Conservation (phyloP, 2,113 vertebrate genomes). For the Chlamydotis undulata region DNA sequence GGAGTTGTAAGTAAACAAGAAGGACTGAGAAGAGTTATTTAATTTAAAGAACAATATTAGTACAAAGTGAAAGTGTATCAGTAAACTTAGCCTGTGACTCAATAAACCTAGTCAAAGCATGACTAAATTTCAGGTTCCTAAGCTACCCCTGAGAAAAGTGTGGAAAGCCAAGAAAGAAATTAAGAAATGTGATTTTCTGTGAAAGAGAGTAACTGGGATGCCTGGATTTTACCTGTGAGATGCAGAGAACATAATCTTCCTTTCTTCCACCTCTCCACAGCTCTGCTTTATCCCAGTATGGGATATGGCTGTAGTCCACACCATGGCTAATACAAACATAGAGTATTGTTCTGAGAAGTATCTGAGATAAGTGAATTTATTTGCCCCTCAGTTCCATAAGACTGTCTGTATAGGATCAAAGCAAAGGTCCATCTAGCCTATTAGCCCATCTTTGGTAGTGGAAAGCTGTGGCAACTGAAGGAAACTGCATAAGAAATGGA, state of each 20-base stretch:
- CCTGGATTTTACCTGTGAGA: not conserved
- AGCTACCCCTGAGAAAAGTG: not conserved
- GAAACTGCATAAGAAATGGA: not conserved
- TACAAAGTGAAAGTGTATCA: not conserved
- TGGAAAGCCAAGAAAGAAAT: not conserved
- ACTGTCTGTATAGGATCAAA: fast-evolving
- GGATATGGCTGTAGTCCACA: not conserved
- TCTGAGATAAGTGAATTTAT: not conserved
- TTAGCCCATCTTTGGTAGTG: not conserved
- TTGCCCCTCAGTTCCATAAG: not conserved
- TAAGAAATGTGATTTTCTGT: not conserved
- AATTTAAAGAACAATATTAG: not conserved
- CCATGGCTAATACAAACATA: not conserved
- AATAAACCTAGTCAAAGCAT: not conserved
- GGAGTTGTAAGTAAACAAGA: not conserved
- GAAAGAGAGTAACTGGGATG: not conserved
- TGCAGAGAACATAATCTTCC: not conserved
- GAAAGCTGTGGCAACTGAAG: not conserved
- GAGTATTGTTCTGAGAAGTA: not conserved
- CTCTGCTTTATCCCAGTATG: not conserved
- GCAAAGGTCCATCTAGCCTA: not conserved
- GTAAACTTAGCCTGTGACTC: not conserved
- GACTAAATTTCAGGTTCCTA: not conserved
- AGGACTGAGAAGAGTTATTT: not conserved
- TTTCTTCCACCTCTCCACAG: not conserved